These are phyloP conservation scores for Falcunculus frontatus DNA, from an alignment of 2,113 vertebrate species.

Conservation along the genomic window DNA sequence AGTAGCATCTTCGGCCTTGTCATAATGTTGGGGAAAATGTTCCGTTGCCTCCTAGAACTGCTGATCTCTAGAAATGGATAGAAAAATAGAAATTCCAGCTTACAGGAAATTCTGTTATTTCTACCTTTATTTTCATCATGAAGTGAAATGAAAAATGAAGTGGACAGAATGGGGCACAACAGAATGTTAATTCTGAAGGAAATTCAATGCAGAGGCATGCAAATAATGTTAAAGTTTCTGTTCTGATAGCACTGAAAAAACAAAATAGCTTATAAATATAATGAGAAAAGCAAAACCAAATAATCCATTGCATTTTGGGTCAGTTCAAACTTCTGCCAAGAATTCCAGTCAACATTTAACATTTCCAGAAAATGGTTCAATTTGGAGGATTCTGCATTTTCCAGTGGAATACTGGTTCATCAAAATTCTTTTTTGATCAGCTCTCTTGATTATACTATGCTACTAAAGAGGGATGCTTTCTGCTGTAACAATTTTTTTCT, in stretches of 20 bases:
- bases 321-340: constrained; percentile 4
- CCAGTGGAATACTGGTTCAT: constrained; percentile 7
- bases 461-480: constrained; percentile 59
- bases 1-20: neutral
- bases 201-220: neutral
- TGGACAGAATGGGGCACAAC: neutral
- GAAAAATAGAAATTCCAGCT: neutral
- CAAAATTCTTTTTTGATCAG: constrained; percentile 42
- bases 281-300: constrained; percentile 28
- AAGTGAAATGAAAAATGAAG: constrained; percentile 21
- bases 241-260: neutral
- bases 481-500: constrained; percentile 50
- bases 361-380: constrained; percentile 24
- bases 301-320: constrained; percentile 14
- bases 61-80: neutral
- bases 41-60: neutral
- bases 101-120: constrained; percentile 25
- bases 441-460: constrained; percentile 27
- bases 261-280: constrained; percentile 34
- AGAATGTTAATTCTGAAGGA: constrained; percentile 38
- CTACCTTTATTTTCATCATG: constrained; percentile 25
- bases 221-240: constrained; percentile 35
- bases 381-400: constrained; percentile 49
- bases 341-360: constrained; percentile 22
- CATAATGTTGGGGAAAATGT: neutral